These are phyloP conservation scores for Bettongia penicillata DNA, from an alignment of 2,113 vertebrate species.

Conservation along the genomic window DNA sequence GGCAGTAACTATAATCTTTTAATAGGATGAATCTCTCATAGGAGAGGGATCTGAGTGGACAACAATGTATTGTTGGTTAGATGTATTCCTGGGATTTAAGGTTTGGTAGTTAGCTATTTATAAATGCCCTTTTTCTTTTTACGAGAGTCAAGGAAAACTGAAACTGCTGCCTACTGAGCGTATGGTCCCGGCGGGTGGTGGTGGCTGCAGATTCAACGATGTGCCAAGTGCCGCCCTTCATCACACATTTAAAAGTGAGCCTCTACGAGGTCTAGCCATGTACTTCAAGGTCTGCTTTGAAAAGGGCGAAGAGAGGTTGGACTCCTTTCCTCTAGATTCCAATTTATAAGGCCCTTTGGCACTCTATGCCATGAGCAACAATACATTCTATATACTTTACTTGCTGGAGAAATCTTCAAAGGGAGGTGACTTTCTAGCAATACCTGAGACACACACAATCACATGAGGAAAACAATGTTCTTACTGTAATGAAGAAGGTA, in stretches of 20 bases:
- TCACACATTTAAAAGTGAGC: slow-evolving; percentile 4
- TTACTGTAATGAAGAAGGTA: neutral
- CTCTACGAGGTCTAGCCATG: neutral
- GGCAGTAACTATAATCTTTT: slow-evolving; percentile 40
- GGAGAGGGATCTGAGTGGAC: neutral
- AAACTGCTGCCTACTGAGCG: neutral
- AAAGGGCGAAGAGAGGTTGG: neutral
- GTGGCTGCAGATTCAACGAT: slow-evolving; percentile 1
- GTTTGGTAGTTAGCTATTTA: slow-evolving; percentile 44
- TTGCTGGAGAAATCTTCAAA: neutral
- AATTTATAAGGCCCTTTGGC: slow-evolving; percentile 14
- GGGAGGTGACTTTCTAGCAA: neutral
- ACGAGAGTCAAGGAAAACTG: neutral
- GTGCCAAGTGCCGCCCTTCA: slow-evolving; percentile 19
- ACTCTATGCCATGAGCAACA: slow-evolving; percentile 32
- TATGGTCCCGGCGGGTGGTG: neutral
- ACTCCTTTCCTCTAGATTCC: slow-evolving; percentile 54
- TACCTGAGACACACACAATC: slow-evolving; percentile 21
- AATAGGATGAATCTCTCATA: neutral
- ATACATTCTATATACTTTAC: neutral
- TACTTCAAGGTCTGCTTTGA: slow-evolving; percentile 25
- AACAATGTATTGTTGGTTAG: slow-evolving; percentile 34
- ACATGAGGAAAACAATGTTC: neutral
- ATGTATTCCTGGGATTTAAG: slow-evolving; percentile 26
- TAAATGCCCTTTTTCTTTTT: slow-evolving; percentile 17